Conservation (phyloP, 2,888 invertebrate genomes). For the Dasysyrphus tricinctus region DNA sequence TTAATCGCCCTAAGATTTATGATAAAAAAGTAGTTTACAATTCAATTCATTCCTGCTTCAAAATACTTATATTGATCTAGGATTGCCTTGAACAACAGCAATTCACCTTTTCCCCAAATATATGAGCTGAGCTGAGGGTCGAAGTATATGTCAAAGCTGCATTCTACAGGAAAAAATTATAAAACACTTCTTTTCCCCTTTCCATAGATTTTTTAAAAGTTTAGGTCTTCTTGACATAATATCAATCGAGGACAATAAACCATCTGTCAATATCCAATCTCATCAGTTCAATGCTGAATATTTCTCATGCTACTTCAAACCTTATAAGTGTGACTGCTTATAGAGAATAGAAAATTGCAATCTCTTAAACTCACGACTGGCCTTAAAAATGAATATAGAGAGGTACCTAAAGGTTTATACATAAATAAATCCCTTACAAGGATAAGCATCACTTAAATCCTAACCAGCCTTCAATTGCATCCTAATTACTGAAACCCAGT, state of each 20-base stretch:
- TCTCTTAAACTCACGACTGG: not conserved
- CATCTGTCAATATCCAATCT: not conserved
- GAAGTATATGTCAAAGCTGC: too few species aligned
- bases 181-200: too few species aligned
- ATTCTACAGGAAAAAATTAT: too few species aligned
- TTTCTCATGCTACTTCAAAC: not conserved
- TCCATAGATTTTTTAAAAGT: not conserved
- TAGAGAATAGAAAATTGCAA: not conserved
- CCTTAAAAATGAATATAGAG: not conserved
- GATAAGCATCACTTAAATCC: slow-evolving; percentile 37
- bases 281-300: not conserved
- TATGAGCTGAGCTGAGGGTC: too few species aligned
- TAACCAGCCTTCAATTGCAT: slow-evolving; percentile 31
- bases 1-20: too few species aligned
- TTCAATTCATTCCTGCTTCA: too few species aligned
- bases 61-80: too few species aligned
- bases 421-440: slow-evolving; percentile 41
- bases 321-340: not conserved
- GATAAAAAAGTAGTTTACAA: too few species aligned
- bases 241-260: slow-evolving; percentile 10
- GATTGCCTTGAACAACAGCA: too few species aligned
- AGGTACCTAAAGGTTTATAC: not conserved
- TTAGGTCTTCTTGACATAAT: not conserved
- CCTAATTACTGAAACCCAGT: slow-evolving; percentile 48
- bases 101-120: too few species aligned